Conservation (phyloP, 2,113 vertebrate genomes). For the Gymnogyps californianus region DNA sequence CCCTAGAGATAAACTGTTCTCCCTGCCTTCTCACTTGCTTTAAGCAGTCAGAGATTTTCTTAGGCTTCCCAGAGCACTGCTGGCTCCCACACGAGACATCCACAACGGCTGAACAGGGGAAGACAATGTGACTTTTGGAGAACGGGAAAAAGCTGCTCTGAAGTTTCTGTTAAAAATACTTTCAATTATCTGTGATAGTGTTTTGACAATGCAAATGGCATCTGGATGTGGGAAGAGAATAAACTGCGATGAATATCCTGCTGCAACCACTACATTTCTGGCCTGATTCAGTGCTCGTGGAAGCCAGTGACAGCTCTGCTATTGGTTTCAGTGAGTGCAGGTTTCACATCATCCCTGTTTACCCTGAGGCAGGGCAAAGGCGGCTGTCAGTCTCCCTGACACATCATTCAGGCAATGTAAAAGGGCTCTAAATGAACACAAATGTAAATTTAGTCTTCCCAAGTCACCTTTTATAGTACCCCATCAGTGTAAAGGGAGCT, state of each 20-base stretch:
- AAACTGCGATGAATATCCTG: not conserved
- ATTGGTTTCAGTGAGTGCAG: not conserved
- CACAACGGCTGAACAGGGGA: not conserved
- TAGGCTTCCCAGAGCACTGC: not conserved
- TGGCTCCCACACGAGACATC: rapidly evolving
- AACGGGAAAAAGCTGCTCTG: not conserved
- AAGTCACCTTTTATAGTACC: not conserved
- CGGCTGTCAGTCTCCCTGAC: not conserved
- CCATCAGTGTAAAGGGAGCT: not conserved
- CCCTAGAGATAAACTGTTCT: not conserved
- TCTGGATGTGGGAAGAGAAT: not conserved
- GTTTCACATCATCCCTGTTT: not conserved
- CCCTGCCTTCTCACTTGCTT: not conserved
- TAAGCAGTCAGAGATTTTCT: not conserved
- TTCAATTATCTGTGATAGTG: not conserved
- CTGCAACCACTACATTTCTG: not conserved
- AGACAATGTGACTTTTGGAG: not conserved
- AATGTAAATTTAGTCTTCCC: not conserved
- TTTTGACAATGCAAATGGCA: not conserved
- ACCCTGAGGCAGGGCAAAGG: not conserved
- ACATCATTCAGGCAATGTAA: not conserved
- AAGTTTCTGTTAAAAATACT: not conserved
- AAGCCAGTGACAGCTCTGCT: not conserved
- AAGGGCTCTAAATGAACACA: not conserved
- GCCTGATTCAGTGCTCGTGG: not conserved